Evolutionary conservation across 2,888 invertebrate genomes (phyloP).

Genomic region (Acanthosepion lycidas): DNA sequence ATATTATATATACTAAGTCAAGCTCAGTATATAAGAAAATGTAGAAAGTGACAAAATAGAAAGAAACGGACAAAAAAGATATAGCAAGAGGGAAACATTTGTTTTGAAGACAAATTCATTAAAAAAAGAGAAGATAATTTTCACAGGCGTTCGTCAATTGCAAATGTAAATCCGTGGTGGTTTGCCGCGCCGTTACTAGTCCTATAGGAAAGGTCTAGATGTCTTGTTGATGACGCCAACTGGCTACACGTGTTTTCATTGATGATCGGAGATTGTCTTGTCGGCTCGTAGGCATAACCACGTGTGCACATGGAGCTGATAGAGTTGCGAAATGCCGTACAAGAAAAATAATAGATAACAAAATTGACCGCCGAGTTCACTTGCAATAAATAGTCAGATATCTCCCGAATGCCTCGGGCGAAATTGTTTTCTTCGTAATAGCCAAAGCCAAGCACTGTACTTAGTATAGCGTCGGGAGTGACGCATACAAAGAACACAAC

Average conservation of each 20-base stretch:
- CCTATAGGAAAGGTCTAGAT: constrained; percentile 39
- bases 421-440: constrained; percentile 60
- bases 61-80: neutral
- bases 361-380: constrained; percentile 65
- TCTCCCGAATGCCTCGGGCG: constrained; percentile 61
- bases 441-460: constrained; percentile 60
- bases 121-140: neutral
- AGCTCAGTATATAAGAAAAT: too few relatives aligned
- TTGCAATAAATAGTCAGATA: constrained; percentile 60
- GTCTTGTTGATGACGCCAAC: constrained; percentile 35
- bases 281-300: constrained; percentile 53
- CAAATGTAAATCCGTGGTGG: neutral
- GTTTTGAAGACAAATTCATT: constrained; percentile 4
- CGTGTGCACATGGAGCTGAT: constrained; percentile 46
- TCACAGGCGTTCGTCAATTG: neutral
- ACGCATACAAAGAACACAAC: constrained; percentile 63
- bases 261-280: constrained; percentile 52
- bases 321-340: constrained; percentile 53
- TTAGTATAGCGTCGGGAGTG: constrained; percentile 65
- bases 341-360: constrained; percentile 61
- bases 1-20: too few relatives aligned
- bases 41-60: neutral
- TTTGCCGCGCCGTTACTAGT: neutral
- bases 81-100: neutral
- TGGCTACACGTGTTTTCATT: constrained; percentile 40